phyloP scores from a whole-genome alignment of 2,113 vertebrate species.

The Arenaria interpres region DNA sequence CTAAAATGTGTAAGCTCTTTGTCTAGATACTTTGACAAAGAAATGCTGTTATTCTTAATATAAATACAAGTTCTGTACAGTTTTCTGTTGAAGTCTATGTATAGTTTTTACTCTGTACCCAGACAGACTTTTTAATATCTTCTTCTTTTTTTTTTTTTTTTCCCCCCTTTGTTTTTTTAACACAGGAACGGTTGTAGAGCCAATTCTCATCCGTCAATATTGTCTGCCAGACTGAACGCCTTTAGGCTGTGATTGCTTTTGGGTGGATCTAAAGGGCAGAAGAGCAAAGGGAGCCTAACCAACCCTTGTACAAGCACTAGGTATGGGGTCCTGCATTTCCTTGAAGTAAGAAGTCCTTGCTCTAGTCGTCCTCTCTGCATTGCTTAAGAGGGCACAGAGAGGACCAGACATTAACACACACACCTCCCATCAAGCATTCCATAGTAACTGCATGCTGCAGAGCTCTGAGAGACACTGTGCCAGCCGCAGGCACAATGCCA shows the following conservation, averaged over 20 bases:
- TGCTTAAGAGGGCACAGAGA: not conserved
- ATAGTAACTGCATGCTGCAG: not conserved
- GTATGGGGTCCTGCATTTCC: not conserved
- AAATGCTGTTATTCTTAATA: not conserved
- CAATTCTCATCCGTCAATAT: not conserved
- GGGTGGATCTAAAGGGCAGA: not conserved
- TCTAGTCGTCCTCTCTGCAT: not conserved
- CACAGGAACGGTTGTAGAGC: not conserved
- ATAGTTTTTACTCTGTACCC: not conserved
- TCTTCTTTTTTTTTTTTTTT: not conserved
- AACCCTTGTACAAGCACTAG: not conserved
- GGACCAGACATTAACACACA: not conserved
- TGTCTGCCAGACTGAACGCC: not conserved
- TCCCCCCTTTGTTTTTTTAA: rapidly evolving
- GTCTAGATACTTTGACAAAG: not conserved
- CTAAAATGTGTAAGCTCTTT: not conserved
- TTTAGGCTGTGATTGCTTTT: not conserved
- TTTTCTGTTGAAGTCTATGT: not conserved
- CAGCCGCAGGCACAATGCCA: not conserved
- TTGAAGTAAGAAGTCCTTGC: not conserved
- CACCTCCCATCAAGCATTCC: not conserved
- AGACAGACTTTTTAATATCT: not conserved
- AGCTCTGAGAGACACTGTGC: not conserved
- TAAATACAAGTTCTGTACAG: not conserved
- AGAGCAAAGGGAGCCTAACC: not conserved